Base-by-base conservation (phyloP, 2,888 invertebrate species). In the Ennomos quercinarius region DNA sequence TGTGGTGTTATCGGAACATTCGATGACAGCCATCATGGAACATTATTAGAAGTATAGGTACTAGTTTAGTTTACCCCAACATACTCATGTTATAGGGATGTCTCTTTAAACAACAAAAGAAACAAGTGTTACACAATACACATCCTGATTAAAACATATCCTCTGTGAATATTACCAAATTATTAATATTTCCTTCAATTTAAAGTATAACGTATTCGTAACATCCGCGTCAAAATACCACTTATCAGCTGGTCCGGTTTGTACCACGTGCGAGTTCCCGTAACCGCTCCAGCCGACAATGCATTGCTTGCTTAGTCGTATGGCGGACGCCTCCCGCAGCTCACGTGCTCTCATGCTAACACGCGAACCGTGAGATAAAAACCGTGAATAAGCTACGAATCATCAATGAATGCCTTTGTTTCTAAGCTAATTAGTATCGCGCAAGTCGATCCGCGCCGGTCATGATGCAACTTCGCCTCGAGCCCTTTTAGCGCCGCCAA, bases 381-480 rank as follows among this genome's bases (percentile, higher is more conserved):
- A 54, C 48, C 48, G 46, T 46, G 56, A 60, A 37, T 37, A 43
- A 55, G 39, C 43, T 44, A 49, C 64, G 27, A 47, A 50, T 51
- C 46, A 45, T 55, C 38, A 66, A 68, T 66, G 66, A 58, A 70
- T 60, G 62, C 64, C 64, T 51, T 62, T 62, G 72, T 67, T 69
- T 56, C 57, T 47, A 57, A 57, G 58, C 53, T 62, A 67, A 67
- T 68, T 64, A 61, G 52, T 48, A 62, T 77, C 76, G 66, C 76
- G 72, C 67, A 76, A 73, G 34, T 48, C 37, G 59, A 56, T 55
- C 44, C 66, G 52, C 53, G 51, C 57, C 68, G 67, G 54, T 63
- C 62, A 81, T 87, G 86, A 90, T 91, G 91, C 91, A 91, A 91
- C 89, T 86, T 78, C 86, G 84, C 83, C 83, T 72, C 78, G 67